Conservation (phyloP, 2,888 invertebrate species). For the Tuberolachnus salignus region DNA sequence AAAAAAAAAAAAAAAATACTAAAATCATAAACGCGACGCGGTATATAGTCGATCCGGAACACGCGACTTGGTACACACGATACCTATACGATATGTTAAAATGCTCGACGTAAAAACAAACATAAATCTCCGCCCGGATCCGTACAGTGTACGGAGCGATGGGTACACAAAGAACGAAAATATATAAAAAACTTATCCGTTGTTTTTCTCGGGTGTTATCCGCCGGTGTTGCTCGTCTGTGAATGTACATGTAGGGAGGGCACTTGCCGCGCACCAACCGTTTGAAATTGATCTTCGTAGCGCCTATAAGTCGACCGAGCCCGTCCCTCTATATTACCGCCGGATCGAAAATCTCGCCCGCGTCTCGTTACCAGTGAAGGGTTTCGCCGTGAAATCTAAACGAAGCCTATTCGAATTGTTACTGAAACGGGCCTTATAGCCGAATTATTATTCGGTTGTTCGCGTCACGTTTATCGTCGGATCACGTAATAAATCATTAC, state of each 20-base stretch:
- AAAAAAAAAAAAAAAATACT: background rate
- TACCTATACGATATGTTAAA: conserved; percentile 5
- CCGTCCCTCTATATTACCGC: conserved; percentile 22
- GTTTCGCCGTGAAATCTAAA: conserved; percentile 34
- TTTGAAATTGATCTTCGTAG: conserved; percentile 52
- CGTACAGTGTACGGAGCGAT: background rate
- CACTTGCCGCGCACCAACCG: background rate
- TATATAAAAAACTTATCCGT: conserved; percentile 17
- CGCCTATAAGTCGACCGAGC: too few species aligned
- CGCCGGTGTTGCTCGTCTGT: too few species aligned
- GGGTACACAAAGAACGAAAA: conserved; percentile 20
- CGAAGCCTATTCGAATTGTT: conserved; percentile 31
- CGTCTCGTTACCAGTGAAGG: conserved; percentile 43
- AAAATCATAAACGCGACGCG: background rate
- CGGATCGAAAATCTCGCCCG: background rate
- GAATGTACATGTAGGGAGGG: background rate
- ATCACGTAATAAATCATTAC: background rate
- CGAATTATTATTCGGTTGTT: background rate
- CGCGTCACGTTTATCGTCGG: background rate
- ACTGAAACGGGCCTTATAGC: too few species aligned
- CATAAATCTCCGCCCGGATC: conserved; percentile 15
- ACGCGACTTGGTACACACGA: background rate
- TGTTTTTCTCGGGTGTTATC: conserved; percentile 30
- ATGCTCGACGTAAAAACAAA: conserved; percentile 4
- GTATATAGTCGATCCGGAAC: background rate